phyloP scores from a whole-genome alignment of 2,113 vertebrate genomes.

The Nannospalax galili region DNA sequence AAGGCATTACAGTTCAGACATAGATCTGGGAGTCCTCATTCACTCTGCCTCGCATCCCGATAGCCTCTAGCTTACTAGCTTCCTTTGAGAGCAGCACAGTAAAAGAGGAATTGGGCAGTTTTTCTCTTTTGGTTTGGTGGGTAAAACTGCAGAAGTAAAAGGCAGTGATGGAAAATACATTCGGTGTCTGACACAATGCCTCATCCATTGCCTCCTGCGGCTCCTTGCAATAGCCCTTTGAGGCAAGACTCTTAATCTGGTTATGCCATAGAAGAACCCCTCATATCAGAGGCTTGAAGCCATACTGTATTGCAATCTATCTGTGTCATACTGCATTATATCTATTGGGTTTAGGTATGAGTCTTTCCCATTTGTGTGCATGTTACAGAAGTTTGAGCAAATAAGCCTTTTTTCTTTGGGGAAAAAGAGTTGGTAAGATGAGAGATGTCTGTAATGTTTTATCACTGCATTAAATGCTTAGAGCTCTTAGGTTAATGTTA shows the following conservation, averaged over 20 bases:
- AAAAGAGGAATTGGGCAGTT: background rate
- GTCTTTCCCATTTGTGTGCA: background rate
- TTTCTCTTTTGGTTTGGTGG: background rate
- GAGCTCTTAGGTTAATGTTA: background rate
- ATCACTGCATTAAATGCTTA: background rate
- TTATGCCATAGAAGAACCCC: background rate
- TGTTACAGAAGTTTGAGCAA: background rate
- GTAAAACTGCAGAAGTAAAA: background rate
- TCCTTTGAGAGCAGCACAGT: background rate
- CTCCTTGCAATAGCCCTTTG: background rate
- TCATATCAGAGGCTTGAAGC: background rate
- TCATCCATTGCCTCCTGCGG: accelerated
- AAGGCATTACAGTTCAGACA: background rate
- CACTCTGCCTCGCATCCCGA: background rate
- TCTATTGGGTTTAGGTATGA: background rate
- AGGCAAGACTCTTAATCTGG: background rate
- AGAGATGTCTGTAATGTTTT: background rate
- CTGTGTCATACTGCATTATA: background rate
- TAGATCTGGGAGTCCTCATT: background rate
- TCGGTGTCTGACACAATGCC: background rate
- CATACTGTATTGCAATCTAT: background rate
- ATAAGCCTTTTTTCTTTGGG: background rate
- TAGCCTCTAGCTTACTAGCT: accelerated
- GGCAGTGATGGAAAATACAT: background rate
- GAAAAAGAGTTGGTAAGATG: background rate